Percentiles rank a stretch among this genome's conserved stretches.
phyloP scores from a whole-genome alignment of 2,797 vertebrate species.

The Paramormyrops hopkinsi region DNA sequence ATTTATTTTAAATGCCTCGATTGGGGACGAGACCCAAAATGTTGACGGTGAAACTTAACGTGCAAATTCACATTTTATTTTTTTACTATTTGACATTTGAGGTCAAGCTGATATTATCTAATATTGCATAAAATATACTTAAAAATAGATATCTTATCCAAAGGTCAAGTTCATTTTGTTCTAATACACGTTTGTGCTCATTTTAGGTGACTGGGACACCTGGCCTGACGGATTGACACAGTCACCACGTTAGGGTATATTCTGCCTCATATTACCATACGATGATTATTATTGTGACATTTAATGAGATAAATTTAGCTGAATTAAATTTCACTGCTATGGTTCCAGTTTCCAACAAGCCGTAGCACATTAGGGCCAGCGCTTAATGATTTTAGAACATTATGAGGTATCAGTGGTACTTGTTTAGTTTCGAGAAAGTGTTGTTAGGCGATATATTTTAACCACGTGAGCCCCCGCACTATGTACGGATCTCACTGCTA shows the following conservation, averaged over 20 bases:
- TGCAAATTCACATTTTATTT: background rate
- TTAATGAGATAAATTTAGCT: background rate
- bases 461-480: background rate
- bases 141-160: background rate
- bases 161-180: conserved; percentile 11
- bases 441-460: background rate
- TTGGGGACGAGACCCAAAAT: background rate
- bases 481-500: background rate
- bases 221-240: background rate
- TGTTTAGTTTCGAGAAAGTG: background rate
- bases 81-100: background rate
- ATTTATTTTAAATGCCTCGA: background rate
- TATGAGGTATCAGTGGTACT: background rate
- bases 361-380: background rate
- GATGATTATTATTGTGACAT: conserved; percentile 12
- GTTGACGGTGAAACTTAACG: background rate
- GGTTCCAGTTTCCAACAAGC: background rate
- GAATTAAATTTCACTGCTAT: conserved; percentile 14
- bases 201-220: conserved; percentile 1
- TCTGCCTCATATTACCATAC: conserved; percentile 7
- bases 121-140: background rate
- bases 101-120: conserved; percentile 3
- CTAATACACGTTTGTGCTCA: background rate
- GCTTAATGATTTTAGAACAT: background rate
- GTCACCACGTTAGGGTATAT: background rate